These are phyloP conservation scores for Drosophila lini DNA, from an alignment of 1,140 invertebrate genomes.

Conservation along the genomic window DNA sequence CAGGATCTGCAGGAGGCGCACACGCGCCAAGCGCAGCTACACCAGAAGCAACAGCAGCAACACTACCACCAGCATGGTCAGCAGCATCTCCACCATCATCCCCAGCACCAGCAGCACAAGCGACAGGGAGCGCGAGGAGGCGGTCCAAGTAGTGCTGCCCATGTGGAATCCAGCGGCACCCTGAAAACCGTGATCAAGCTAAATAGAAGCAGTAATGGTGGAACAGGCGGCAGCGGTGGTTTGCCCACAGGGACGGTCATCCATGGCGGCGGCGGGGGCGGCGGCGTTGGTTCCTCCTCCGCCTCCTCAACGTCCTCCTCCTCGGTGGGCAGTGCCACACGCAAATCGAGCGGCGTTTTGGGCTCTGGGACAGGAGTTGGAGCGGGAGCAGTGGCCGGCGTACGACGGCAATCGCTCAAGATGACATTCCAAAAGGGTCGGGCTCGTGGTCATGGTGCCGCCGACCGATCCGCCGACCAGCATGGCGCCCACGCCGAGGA, in stretches of 20 bases:
- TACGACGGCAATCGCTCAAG: conserved; percentile 88
- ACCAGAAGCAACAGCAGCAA: conserved; percentile 77
- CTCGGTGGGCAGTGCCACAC: conserved; percentile 80
- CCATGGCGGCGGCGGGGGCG: conserved; percentile 36
- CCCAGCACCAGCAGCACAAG: conserved; percentile 57
- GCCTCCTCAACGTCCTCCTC: conserved; percentile 64
- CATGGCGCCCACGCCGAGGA: conserved; percentile 86
- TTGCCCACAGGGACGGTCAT: conserved; percentile 67
- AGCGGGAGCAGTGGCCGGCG: conserved; percentile 83
- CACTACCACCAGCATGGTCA: conserved; percentile 63
- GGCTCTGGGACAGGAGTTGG: conserved; percentile 12
- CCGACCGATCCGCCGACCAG: conserved; percentile 84
- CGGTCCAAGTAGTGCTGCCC: conserved; percentile 69
- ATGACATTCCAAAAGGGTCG: conserved; percentile 92
- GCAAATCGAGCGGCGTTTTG: conserved; percentile 52
- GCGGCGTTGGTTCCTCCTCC: conserved; percentile 13
- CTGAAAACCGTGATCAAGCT: conserved; percentile 92
- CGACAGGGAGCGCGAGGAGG: conserved; percentile 70
- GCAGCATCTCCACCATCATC: conserved; percentile 82
- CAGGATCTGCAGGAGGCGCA: conserved; percentile 85
- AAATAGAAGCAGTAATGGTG: conserved; percentile 85
- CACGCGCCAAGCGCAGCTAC: conserved; percentile 53
- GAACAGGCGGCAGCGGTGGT: conserved; percentile 38
- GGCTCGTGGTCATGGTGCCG: conserved; percentile 86
- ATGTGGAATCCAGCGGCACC: conserved; percentile 88